Conservation (phyloP, 2,888 invertebrate genomes). For the Atethmia centrago region DNA sequence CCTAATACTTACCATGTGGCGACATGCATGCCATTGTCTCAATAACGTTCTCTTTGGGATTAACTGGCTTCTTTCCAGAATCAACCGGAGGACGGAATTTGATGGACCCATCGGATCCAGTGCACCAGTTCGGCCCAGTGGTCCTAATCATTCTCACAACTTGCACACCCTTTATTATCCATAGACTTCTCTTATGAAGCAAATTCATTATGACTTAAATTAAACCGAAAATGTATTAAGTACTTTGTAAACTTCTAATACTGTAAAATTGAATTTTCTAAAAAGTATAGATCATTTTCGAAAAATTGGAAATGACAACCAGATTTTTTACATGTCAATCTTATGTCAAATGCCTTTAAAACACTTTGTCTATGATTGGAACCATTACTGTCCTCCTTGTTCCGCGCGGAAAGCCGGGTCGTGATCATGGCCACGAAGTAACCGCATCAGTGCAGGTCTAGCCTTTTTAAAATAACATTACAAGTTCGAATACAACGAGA, state of each 20-base stretch:
- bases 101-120: not conserved
- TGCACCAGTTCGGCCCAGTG: not conserved
- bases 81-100: not conserved
- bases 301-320: not conserved
- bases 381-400: not conserved
- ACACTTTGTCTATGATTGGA: not conserved
- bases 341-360: not conserved
- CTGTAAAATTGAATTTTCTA: not conserved
- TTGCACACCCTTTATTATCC: not conserved
- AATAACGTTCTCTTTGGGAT: not conserved
- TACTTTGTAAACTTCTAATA: not conserved
- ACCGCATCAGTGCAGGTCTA: not conserved
- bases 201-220: conserved; percentile 21
- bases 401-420: not conserved
- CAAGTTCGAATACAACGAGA: not conserved
- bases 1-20: not conserved
- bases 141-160: not conserved
- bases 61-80: not conserved
- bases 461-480: not conserved
- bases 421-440: not conserved
- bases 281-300: conserved; percentile 11
- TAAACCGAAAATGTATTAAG: not conserved
- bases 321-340: not conserved
- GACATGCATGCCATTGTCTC: not conserved
- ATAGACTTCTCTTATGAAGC: conserved; percentile 16